Base-by-base conservation (phyloP, 1,140 invertebrate genomes). In the Diuraphis noxia region DNA sequence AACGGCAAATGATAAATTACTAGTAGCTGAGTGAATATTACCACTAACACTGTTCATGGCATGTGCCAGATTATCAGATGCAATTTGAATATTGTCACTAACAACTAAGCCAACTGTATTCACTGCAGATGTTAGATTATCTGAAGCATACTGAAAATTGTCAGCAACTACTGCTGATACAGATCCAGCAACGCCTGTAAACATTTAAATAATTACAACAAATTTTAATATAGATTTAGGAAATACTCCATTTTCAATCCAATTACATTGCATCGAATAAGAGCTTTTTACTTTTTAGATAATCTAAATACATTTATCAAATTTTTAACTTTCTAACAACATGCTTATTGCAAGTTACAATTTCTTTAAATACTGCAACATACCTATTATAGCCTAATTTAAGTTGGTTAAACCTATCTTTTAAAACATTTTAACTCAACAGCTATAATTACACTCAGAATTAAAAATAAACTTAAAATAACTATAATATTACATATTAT, bases 31-130 rank as follows among this genome's bases (percentile, higher is more conserved):
- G 52, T 94, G 93, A 52, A 94, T 93, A 92, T 95, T 95, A 91
- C 94, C 94, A 19, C 94, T 94, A 21, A 95, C 94, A 43, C 93
- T 94, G 36, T 94, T 94, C 88, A 94, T 94, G 1, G 94, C 94
- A 13, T 95, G 93, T 92, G 95, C 94, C 40, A 92, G 41, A 72
- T 93, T 93, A 84, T 93, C 93, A 40, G 93, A 93, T 49, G 93
- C 93, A 82, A 93, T 93, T 88, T 94, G 93, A 43, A 94, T 93
- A 92, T 94, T 95, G 90, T 95, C 94, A 8, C 94, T 93, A 81
- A 95, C 93, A 17, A 94, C 94, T 1, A 94, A 95, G 92, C 94
- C 95, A 5, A 94, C 94, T 25, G 94, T 94, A 38, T 93, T 93
- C 8, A 95, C 94, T 21, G 93, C 93, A 52, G 93, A 93, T 13